Percentiles rank a stretch among this genome's conserved stretches.
These are phyloP conservation scores for Nephrocerus scutellatus DNA, from an alignment of 2,888 invertebrate species.

Conservation along the genomic window DNA sequence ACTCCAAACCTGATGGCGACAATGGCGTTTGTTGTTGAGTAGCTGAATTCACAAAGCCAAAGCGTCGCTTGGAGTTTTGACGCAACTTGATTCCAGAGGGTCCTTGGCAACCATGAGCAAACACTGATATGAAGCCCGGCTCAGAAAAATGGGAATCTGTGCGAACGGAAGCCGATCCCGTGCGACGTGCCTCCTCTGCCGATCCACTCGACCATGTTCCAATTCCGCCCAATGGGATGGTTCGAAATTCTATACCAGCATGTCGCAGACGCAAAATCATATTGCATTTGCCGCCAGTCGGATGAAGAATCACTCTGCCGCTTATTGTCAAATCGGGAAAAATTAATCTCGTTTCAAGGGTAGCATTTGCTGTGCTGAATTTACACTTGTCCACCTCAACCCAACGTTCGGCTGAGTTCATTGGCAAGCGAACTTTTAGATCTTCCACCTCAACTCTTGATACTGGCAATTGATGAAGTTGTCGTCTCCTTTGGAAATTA, in stretches of 20 bases:
- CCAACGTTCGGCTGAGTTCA: slow-evolving; percentile 54
- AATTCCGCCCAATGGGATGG: slow-evolving; percentile 53
- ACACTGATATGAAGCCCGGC: slow-evolving; percentile 77
- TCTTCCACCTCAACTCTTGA: slow-evolving; percentile 40
- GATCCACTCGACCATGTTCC: slow-evolving; percentile 26
- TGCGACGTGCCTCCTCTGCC: slow-evolving; percentile 34
- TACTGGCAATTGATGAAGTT: slow-evolving; percentile 33
- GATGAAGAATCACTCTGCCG: slow-evolving; percentile 61
- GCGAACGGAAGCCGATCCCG: slow-evolving; percentile 48
- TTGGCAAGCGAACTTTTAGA: slow-evolving; percentile 56
- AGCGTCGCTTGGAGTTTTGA: slow-evolving; percentile 42
- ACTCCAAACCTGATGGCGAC: slow-evolving; percentile 22
- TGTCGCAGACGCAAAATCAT: slow-evolving; percentile 71
- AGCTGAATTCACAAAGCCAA: slow-evolving; percentile 25
- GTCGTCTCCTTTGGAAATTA: slow-evolving; percentile 22
- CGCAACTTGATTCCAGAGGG: slow-evolving; percentile 38
- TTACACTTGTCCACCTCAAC: slow-evolving; percentile 69
- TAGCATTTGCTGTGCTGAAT: slow-evolving; percentile 66
- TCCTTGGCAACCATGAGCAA: slow-evolving; percentile 72
- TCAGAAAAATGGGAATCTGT: slow-evolving; percentile 79
- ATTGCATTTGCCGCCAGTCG: slow-evolving; percentile 56
- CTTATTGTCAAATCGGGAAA: slow-evolving; percentile 76
- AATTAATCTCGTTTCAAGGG: slow-evolving; percentile 66
- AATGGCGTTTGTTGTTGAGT: background rate
- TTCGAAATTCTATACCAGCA: slow-evolving; percentile 72